Conservation (phyloP, 2,113 vertebrate species). For the Cyphomyrus discorhynchus region DNA sequence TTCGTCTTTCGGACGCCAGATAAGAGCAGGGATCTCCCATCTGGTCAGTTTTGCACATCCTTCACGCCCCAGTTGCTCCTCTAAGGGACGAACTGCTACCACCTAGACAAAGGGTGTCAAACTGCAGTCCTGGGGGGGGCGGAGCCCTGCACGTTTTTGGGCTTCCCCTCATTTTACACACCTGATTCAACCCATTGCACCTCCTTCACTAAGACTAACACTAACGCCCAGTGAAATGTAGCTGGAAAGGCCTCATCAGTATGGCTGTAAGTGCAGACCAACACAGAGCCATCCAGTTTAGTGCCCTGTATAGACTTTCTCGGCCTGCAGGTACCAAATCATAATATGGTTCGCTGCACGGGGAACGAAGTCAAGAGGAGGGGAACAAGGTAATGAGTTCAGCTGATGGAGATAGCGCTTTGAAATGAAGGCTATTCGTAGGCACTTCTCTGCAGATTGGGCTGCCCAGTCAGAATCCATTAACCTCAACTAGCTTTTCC, state of each 20-base stretch:
- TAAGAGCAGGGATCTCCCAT: not conserved
- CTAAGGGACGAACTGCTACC: not conserved
- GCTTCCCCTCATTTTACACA: too few relatives aligned
- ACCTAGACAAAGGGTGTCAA: too few relatives aligned
- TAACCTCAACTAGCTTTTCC: constrained; percentile 40
- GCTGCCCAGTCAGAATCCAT: constrained; percentile 42
- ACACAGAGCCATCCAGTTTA: not conserved
- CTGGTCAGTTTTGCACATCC: not conserved
- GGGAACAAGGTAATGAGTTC: not conserved
- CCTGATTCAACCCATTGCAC: too few relatives aligned
- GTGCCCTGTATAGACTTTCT: not conserved
- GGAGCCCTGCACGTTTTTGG: too few relatives aligned
- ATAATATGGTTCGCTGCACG: not conserved
- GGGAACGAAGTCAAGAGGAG: not conserved
- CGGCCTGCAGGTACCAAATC: not conserved
- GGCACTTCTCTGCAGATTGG: not conserved
- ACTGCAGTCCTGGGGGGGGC: too few relatives aligned
- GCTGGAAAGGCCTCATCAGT: not conserved
- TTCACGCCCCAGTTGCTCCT: not conserved
- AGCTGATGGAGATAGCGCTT: not conserved
- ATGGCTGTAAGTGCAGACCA: too few relatives aligned
- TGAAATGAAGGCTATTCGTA: not conserved
- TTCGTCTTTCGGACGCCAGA: not conserved
- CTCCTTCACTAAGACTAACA: too few relatives aligned
- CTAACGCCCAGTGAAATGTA: not conserved